A percentile compares a stretch with the other conserved stretches of the same genome.
Evolutionary conservation across 2,113 vertebrate genomes (phyloP).

Genomic region (Bos taurus): DNA sequence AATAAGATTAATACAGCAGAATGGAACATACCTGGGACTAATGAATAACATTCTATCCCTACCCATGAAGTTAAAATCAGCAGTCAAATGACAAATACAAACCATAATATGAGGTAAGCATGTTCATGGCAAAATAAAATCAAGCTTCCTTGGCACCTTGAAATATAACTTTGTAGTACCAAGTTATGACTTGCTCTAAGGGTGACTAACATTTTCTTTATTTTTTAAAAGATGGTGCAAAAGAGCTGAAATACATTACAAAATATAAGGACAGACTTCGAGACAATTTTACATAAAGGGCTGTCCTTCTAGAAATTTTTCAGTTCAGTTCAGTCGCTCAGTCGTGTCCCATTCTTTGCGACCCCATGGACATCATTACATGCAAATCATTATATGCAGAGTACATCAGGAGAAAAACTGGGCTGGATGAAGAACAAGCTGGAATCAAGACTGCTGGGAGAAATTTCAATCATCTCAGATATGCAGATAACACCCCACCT

Average conservation of each 20-base stretch:
- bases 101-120: background rate
- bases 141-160: background rate
- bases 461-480: background rate
- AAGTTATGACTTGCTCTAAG: background rate
- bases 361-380: background rate
- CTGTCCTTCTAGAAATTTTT: background rate
- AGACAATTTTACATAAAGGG: background rate
- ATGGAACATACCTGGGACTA: background rate
- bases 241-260: constrained; percentile 12
- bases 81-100: background rate
- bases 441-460: background rate
- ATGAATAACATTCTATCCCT: background rate
- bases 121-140: background rate
- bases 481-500: background rate
- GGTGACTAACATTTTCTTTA: background rate
- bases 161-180: background rate
- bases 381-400: background rate
- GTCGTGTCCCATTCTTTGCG: rapidly evolving
- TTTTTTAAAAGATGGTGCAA: background rate
- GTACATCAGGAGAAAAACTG: background rate
- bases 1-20: background rate
- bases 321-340: background rate
- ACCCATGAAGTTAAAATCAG: background rate
- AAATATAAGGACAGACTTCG: background rate
- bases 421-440: background rate